Evolutionary conservation across 2,113 vertebrate species (phyloP).

Genomic region (Hiodon tergisus): DNA sequence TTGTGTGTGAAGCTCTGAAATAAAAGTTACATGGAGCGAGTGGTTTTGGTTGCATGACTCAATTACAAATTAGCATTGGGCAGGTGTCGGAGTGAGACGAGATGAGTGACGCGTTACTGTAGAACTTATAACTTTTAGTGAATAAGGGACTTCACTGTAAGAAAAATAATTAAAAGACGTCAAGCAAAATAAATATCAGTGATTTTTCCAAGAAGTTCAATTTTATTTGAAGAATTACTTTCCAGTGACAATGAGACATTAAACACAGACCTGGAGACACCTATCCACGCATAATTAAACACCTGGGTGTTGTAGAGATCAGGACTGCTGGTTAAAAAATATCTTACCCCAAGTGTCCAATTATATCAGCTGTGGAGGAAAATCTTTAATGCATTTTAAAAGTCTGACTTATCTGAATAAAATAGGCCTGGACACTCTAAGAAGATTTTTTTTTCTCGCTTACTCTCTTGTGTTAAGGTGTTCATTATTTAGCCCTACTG

Average conservation of each 20-base stretch:
- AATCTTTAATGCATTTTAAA: constrained; percentile 6
- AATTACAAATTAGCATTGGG: constrained; percentile 48
- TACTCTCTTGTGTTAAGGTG: neutral
- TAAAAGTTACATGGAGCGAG: constrained; percentile 44
- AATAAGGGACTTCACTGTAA: no score
- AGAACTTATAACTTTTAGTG: no score
- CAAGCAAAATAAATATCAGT: no score
- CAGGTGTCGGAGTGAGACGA: no score
- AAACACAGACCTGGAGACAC: constrained; percentile 3
- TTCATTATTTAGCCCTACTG: neutral
- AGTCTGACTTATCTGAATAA: constrained; percentile 29
- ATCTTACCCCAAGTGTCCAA: constrained; percentile 21
- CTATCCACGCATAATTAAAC: constrained; percentile 14
- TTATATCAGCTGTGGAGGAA: constrained; percentile 15
- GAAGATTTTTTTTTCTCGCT: neutral
- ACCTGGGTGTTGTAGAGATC: constrained; percentile 14
- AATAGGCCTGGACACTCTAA: constrained; percentile 29
- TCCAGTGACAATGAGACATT: neutral
- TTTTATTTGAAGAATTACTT: neutral
- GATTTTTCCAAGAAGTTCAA: no score
- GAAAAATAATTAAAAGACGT: neutral
- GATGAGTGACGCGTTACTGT: no score
- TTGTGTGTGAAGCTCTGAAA: constrained; percentile 60
- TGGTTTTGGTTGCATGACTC: constrained; percentile 29
- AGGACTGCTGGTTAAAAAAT: constrained; percentile 10